A percentile compares a stretch with the other conserved stretches of the same genome.
These are phyloP conservation scores for Blomia tropicalis DNA, from an alignment of 2,888 invertebrate genomes.

Conservation along the genomic window DNA sequence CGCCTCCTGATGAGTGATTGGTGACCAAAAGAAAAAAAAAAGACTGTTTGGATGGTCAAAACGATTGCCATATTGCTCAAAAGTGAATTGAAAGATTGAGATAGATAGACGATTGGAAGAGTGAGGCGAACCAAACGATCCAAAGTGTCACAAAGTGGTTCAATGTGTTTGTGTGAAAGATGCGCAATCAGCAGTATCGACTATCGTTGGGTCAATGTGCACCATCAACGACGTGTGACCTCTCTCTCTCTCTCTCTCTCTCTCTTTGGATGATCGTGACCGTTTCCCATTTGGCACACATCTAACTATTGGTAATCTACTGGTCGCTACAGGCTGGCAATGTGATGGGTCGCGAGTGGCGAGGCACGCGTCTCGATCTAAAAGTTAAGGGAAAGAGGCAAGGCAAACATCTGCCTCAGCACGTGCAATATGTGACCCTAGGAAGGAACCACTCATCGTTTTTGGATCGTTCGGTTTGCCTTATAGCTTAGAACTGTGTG, in stretches of 20 bases:
- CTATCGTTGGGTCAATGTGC: neutral
- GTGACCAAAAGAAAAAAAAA: too few species aligned
- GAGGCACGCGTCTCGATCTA: constrained; percentile 16
- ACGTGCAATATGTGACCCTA: constrained; percentile 14
- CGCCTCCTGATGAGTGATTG: too few species aligned
- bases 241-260: neutral
- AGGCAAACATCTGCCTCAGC: constrained; percentile 11
- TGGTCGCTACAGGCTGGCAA: neutral
- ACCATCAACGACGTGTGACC: neutral
- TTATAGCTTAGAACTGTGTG: neutral
- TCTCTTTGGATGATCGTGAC: neutral
- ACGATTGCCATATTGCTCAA: too few species aligned
- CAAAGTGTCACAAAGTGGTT: too few species aligned
- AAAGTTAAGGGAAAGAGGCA: too few species aligned
- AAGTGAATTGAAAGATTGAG: too few species aligned
- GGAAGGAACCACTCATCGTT: neutral
- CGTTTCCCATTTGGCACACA: constrained; percentile 1
- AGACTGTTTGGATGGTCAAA: too few species aligned
- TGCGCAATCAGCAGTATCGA: constrained; percentile 5
- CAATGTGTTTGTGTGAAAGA: neutral
- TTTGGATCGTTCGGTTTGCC: neutral
- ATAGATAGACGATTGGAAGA: too few species aligned
- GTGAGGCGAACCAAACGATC: too few species aligned
- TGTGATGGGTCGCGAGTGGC: neutral
- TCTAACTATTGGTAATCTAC: too few species aligned